Evolutionary conservation across 2,113 vertebrate species (phyloP).

Genomic region (Myiozetetes cayanensis): DNA sequence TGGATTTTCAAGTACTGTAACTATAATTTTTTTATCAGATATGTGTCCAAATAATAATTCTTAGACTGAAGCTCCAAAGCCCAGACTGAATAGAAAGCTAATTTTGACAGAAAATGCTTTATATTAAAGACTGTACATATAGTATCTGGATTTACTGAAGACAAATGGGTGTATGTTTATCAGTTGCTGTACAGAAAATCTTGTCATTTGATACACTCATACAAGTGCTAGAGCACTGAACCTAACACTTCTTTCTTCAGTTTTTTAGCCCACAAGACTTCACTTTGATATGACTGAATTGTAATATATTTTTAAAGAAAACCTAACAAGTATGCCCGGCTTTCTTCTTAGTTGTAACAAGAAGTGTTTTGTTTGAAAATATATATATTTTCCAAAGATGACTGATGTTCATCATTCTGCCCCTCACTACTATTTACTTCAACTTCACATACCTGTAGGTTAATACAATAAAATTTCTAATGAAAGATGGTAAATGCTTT

Average conservation of each 20-base stretch:
- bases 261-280: slow-evolving; percentile 16
- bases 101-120: slow-evolving; percentile 44
- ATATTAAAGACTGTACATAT: not conserved
- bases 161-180: not conserved
- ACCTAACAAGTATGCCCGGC: slow-evolving; percentile 7
- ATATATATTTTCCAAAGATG: slow-evolving; percentile 68
- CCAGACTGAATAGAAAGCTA: slow-evolving; percentile 27
- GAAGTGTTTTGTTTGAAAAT: slow-evolving; percentile 60
- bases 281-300: slow-evolving; percentile 52
- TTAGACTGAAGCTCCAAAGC: not conserved
- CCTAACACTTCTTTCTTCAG: not conserved
- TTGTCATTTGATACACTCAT: not conserved
- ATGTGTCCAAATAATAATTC: not conserved
- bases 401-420: slow-evolving; percentile 42
- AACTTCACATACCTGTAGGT: slow-evolving; percentile 50
- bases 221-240: not conserved
- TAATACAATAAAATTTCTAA: slow-evolving; percentile 73
- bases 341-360: slow-evolving; percentile 45
- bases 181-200: not conserved
- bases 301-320: slow-evolving; percentile 61
- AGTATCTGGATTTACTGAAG: slow-evolving; percentile 6
- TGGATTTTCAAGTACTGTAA: not conserved
- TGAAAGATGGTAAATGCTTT: slow-evolving; percentile 21
- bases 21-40: not conserved
- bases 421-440: slow-evolving; percentile 34